These are phyloP conservation scores for Pseudococcus viburni DNA, from an alignment of 2,888 invertebrate species.

Conservation along the genomic window DNA sequence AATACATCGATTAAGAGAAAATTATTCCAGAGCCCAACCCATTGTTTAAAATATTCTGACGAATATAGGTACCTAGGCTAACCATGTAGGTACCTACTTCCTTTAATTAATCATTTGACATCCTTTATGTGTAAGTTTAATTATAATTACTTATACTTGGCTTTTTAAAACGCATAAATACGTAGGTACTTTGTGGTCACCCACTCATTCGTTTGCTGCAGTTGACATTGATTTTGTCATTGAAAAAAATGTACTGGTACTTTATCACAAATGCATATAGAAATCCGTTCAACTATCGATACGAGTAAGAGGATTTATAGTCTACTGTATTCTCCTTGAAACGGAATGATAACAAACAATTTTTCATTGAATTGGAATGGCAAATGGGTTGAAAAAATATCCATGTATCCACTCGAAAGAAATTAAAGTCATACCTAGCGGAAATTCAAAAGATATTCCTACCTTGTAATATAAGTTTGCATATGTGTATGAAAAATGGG, in stretches of 20 bases:
- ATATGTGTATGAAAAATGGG: background rate
- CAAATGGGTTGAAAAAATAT: background rate
- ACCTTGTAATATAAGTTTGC: background rate
- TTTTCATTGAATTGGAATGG: background rate
- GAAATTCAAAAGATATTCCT: background rate
- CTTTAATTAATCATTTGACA: no score
- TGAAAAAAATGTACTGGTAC: background rate
- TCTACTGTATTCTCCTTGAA: background rate
- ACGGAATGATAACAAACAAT: background rate
- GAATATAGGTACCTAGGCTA: no score
- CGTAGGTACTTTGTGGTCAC: constrained; percentile 16
- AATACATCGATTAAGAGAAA: no score
- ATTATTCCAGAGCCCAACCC: no score
- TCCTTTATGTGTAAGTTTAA: no score
- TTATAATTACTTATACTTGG: background rate
- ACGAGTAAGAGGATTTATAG: constrained; percentile 19
- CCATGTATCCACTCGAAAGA: background rate
- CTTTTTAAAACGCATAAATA: background rate
- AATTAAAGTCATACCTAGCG: no score
- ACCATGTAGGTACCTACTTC: no score
- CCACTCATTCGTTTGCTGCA: constrained; percentile 16
- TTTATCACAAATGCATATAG: constrained; percentile 10
- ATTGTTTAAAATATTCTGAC: no score
- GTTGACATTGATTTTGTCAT: constrained; percentile 27
- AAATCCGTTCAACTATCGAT: constrained; percentile 18